Evolutionary conservation across 2,797 vertebrate species (phyloP).

Genomic region (Pseudochirops corinnae): DNA sequence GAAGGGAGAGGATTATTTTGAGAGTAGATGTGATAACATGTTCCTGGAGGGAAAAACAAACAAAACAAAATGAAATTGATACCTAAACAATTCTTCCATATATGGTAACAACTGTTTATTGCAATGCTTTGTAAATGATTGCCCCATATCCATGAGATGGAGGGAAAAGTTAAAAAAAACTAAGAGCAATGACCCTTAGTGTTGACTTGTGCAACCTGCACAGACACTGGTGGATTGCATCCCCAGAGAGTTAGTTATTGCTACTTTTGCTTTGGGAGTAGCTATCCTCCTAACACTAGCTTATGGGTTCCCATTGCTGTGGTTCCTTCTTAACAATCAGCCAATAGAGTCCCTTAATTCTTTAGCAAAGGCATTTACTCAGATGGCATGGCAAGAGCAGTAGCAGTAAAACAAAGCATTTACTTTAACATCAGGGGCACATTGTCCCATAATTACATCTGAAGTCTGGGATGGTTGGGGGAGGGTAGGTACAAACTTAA

Average conservation of each 20-base stretch:
- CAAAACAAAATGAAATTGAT: too few relatives aligned
- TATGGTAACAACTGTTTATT: too few relatives aligned
- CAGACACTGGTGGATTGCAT: background rate
- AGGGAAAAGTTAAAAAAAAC: background rate
- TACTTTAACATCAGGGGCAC: background rate
- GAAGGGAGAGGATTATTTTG: too few relatives aligned
- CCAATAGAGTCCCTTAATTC: background rate
- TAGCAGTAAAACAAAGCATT: background rate
- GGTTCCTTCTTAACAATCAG: background rate
- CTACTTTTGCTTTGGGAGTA: background rate
- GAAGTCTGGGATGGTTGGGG: background rate
- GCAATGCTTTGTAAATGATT: background rate
- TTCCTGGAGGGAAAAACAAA: too few relatives aligned
- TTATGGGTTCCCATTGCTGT: background rate
- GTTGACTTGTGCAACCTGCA: background rate
- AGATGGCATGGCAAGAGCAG: background rate
- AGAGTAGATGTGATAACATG: too few relatives aligned
- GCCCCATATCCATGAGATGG: background rate
- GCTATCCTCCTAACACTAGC: background rate
- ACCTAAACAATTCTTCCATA: too few relatives aligned
- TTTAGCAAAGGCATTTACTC: background rate
- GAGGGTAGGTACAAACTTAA: background rate
- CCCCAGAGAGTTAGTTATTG: background rate
- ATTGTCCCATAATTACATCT: background rate
- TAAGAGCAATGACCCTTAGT: background rate